Conservation (phyloP, 2,888 invertebrate species). For the Atethmia centrago region DNA sequence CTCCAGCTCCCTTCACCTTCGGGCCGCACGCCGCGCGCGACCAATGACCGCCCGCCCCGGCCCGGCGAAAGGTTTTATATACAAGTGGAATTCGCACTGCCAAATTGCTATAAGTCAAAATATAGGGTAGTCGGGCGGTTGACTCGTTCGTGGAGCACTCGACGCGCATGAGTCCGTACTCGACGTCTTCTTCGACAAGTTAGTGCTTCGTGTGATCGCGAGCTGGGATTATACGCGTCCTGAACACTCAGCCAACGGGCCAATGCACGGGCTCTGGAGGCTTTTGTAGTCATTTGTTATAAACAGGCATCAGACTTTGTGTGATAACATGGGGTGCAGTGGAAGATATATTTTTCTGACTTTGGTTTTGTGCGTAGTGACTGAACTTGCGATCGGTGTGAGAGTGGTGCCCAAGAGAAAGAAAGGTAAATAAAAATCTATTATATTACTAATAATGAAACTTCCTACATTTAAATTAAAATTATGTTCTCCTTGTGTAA, state of each 20-base stretch:
- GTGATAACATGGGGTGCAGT: conserved; percentile 89
- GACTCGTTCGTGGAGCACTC: conserved; percentile 81
- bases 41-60: conserved; percentile 88
- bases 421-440: conserved; percentile 85
- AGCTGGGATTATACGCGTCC: conserved; percentile 75
- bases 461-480: conserved; percentile 17
- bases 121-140: conserved; percentile 91
- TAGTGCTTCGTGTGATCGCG: conserved; percentile 71
- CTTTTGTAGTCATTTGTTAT: conserved; percentile 71
- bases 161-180: conserved; percentile 72
- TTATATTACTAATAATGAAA: conserved; percentile 4
- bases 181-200: conserved; percentile 50
- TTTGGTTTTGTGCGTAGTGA: conserved; percentile 88
- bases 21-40: conserved; percentile 81
- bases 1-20: conserved; percentile 88
- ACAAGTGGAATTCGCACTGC: conserved; percentile 91
- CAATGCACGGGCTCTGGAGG: conserved; percentile 83
- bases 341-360: conserved; percentile 88
- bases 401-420: conserved; percentile 90
- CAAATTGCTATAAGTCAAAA: conserved; percentile 91
- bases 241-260: conserved; percentile 69
- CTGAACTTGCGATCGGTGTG: conserved; percentile 89
- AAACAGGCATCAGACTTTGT: conserved; percentile 77
- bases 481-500: conserved; percentile 31
- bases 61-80: conserved; percentile 92